phyloP scores from a whole-genome alignment of 2,888 invertebrate genomes.

The Elmis aenea region DNA sequence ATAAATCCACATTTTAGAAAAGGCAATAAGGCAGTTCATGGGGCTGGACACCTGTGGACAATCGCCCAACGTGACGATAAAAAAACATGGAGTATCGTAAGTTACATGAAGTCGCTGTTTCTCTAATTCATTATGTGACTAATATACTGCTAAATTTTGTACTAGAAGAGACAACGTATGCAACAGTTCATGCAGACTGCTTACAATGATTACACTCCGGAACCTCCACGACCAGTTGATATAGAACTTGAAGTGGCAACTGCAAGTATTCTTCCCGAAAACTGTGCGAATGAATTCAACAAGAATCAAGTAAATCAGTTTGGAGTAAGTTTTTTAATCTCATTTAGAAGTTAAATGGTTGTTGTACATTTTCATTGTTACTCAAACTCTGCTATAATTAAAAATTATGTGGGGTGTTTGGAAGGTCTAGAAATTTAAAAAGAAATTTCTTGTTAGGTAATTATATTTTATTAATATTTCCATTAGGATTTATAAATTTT shows the following conservation, averaged over 20 bases:
- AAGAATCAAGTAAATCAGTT: too few relatives aligned
- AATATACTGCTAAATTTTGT: too few relatives aligned
- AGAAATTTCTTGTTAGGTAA: too few relatives aligned
- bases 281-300: constrained; percentile 28
- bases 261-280: constrained; percentile 48
- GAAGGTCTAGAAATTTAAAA: too few relatives aligned
- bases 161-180: constrained; percentile 53
- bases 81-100: constrained; percentile 56
- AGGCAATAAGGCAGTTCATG: constrained; percentile 79
- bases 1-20: constrained; percentile 90
- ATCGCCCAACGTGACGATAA: constrained; percentile 64
- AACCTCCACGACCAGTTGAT: constrained; percentile 36
- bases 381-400: too few relatives aligned
- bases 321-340: not conserved
- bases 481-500: too few relatives aligned
- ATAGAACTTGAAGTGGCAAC: constrained; percentile 54
- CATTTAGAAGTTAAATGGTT: too few relatives aligned
- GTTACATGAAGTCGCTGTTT: constrained; percentile 27
- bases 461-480: too few relatives aligned
- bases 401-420: too few relatives aligned
- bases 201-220: constrained; percentile 28
- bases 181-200: constrained; percentile 50
- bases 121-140: too few relatives aligned
- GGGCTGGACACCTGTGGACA: constrained; percentile 87
- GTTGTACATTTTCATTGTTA: not conserved